A percentile compares a stretch with the other conserved stretches of the same genome.
These are phyloP conservation scores for Ptychodera flava DNA, from an alignment of 35 echinoderm and acorn worm species.

Conservation along the genomic window DNA sequence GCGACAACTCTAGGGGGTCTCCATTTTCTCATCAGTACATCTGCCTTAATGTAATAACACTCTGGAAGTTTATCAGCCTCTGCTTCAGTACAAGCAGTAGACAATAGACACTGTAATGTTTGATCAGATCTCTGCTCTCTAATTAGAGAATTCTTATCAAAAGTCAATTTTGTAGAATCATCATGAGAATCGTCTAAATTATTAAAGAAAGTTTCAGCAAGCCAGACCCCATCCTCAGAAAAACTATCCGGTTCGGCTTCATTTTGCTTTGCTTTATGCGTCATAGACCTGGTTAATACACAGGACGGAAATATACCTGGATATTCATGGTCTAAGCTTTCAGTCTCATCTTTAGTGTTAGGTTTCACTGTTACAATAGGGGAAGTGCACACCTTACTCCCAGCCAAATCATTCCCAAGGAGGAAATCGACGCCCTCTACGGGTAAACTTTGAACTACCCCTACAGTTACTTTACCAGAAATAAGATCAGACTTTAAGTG, in stretches of 20 bases:
- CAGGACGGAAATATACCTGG: conserved; percentile 3
- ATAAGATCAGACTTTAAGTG: conserved; percentile 19
- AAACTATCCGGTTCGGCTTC: background rate
- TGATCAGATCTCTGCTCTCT: conserved; percentile 27
- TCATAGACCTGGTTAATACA: conserved; percentile 24
- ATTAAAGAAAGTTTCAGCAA: background rate
- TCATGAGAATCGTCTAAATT: background rate
- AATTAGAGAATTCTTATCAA: background rate
- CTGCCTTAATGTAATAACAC: conserved; percentile 13
- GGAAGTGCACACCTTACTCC: conserved; percentile 13
- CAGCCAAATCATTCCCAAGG: conserved; percentile 45
- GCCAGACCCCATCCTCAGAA: background rate
- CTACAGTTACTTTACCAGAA: conserved; percentile 19
- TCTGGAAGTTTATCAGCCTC: conserved; percentile 4
- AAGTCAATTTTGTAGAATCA: no score
- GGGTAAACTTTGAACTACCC: conserved; percentile 14
- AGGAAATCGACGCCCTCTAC: conserved; percentile 28
- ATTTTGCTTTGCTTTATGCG: background rate
- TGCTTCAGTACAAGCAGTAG: conserved; percentile 1
- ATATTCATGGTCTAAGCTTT: no score
- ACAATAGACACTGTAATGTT: background rate
- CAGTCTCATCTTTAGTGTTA: background rate
- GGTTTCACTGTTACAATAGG: conserved; percentile 12
- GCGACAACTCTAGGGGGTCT: conserved; percentile 19
- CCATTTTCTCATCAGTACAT: conserved; percentile 61